Evolutionary conservation across 2,888 invertebrate genomes (phyloP).

Genomic region (Euplexia lucipara): DNA sequence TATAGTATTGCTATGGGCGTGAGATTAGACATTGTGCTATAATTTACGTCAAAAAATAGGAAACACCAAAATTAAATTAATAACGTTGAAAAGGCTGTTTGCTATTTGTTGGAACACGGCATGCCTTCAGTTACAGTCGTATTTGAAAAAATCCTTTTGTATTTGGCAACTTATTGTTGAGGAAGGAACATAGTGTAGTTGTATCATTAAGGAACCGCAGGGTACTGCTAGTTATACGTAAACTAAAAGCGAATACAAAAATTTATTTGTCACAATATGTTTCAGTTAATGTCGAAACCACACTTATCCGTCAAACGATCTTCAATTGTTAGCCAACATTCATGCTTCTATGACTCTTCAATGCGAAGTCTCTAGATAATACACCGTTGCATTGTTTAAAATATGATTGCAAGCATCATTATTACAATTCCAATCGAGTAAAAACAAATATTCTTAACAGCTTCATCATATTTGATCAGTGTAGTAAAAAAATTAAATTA

Average conservation of each 20-base stretch:
- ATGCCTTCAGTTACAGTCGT: too few species aligned
- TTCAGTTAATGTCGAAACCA: conserved; percentile 5
- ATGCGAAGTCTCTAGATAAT: conserved; percentile 12
- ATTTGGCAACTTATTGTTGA: too few species aligned
- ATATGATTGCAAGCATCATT: not conserved
- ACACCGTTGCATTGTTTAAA: not conserved
- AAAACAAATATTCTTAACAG: too few species aligned
- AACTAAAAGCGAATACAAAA: not conserved
- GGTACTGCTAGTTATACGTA: too few species aligned
- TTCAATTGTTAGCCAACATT: conserved; percentile 23
- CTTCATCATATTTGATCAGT: conserved; percentile 5
- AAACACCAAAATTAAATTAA: too few species aligned
- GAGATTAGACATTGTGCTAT: not conserved
- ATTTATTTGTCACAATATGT: not conserved
- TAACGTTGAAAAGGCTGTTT: too few species aligned
- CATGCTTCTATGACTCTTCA: conserved; percentile 17
- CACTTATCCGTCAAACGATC: conserved; percentile 20
- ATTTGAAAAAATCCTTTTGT: too few species aligned
- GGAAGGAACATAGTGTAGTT: too few species aligned
- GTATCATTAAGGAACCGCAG: too few species aligned
- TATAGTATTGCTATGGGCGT: not conserved
- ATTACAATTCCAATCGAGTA: too few species aligned
- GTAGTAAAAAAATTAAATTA: conserved; percentile 11
- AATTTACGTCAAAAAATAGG: not conserved
- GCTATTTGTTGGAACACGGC: too few species aligned